Percentiles rank a stretch among this genome's conserved stretches.
These are phyloP conservation scores for Nyleta sp. DNA, from an alignment of 2,888 invertebrate genomes.

Conservation along the genomic window DNA sequence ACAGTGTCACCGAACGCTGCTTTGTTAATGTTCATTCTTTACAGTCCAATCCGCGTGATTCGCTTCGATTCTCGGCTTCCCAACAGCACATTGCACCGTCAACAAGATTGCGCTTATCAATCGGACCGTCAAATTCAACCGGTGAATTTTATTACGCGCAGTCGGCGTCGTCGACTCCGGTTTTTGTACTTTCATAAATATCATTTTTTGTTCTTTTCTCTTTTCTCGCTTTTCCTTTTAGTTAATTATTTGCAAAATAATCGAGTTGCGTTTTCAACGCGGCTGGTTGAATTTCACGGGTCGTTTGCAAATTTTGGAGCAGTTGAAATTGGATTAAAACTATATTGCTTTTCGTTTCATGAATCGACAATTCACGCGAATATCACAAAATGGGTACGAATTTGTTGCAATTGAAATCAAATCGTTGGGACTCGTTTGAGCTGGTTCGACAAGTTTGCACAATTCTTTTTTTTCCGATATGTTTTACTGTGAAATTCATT, in stretches of 20 bases:
- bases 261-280: too few species aligned
- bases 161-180: not conserved
- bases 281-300: conserved; percentile 46
- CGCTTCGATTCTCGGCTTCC: conserved; percentile 19
- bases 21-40: conserved; percentile 67
- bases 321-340: conserved; percentile 6
- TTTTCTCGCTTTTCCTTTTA: too few species aligned
- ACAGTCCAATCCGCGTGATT: conserved; percentile 63
- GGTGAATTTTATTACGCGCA: not conserved
- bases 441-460: too few species aligned
- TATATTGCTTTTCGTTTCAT: conserved; percentile 8
- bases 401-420: too few species aligned
- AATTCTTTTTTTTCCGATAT: too few species aligned
- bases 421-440: too few species aligned
- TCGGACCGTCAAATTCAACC: conserved; percentile 50
- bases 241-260: too few species aligned
- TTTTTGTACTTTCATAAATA: conserved; percentile 54
- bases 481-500: too few species aligned
- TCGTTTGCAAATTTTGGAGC: conserved; percentile 43
- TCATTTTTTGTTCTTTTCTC: too few species aligned
- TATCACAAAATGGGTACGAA: too few species aligned
- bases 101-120: conserved; percentile 56
- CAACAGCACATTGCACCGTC: conserved; percentile 69
- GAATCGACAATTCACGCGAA: too few species aligned
- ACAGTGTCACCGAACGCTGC: conserved; percentile 79